These are phyloP conservation scores for Diarsia brunnea DNA, from an alignment of 2,888 invertebrate genomes.

Conservation along the genomic window DNA sequence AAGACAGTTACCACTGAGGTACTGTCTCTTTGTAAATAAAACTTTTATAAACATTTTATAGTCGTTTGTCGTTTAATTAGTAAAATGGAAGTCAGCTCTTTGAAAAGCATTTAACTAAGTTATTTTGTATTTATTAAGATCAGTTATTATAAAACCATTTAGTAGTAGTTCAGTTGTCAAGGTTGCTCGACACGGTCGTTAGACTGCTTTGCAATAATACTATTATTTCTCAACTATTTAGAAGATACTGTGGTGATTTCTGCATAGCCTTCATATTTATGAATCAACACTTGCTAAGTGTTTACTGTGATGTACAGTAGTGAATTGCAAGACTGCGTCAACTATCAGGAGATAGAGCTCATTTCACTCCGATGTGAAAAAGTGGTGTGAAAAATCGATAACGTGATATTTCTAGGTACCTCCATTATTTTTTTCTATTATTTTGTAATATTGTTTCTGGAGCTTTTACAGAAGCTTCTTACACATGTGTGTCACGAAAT, in stretches of 20 bases:
- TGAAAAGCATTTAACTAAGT: conserved; percentile 29
- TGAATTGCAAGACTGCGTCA: too few relatives aligned
- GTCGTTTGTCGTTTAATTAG: conserved; percentile 11
- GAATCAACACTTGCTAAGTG: background rate
- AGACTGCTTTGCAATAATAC: background rate
- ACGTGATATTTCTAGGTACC: too few relatives aligned
- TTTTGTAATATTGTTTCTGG: background rate
- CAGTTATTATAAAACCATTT: conserved; percentile 24
- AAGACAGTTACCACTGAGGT: background rate
- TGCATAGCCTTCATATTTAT: background rate
- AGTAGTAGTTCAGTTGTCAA: background rate
- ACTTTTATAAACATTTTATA: background rate
- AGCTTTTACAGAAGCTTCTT: background rate
- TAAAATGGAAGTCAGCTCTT: conserved; percentile 13
- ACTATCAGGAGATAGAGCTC: too few relatives aligned
- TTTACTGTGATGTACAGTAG: background rate
- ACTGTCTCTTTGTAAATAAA: conserved; percentile 3
- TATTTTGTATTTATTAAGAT: conserved; percentile 11
- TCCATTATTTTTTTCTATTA: background rate
- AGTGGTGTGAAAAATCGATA: too few relatives aligned
- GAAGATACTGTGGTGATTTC: background rate
- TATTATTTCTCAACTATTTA: background rate
- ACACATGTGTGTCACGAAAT: background rate
- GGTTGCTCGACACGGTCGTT: background rate
- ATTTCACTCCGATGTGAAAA: too few relatives aligned